phyloP scores from a whole-genome alignment of 2,888 invertebrate genomes.

The Parnassius smintheus region DNA sequence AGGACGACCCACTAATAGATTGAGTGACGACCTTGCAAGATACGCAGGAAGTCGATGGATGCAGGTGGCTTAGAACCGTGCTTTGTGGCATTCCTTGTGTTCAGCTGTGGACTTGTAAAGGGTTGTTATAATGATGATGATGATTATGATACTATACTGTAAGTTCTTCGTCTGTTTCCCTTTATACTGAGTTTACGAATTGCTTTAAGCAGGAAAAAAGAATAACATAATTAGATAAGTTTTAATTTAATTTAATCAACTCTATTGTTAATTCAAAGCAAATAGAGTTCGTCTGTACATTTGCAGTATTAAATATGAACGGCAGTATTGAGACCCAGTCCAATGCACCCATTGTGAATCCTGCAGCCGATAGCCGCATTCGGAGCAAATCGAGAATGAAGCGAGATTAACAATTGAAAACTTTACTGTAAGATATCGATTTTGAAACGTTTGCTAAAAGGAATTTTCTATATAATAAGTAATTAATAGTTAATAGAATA shows the following conservation, averaged over 20 bases:
- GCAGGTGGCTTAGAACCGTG: too few species aligned
- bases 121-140: too few species aligned
- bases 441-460: slow-evolving; percentile 40
- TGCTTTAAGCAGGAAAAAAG: too few species aligned
- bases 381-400: slow-evolving; percentile 72
- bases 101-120: too few species aligned
- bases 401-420: slow-evolving; percentile 70
- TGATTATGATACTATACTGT: too few species aligned
- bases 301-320: slow-evolving; percentile 40
- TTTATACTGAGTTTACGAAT: too few species aligned
- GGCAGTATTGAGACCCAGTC: slow-evolving; percentile 47
- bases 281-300: slow-evolving; percentile 14
- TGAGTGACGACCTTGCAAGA: too few species aligned
- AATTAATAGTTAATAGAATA: not conserved
- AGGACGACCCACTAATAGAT: too few species aligned
- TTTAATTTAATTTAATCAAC: slow-evolving; percentile 10
- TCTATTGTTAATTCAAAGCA: slow-evolving; percentile 13
- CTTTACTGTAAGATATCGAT: slow-evolving; percentile 58
- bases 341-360: slow-evolving; percentile 67
- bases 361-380: slow-evolving; percentile 57
- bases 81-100: too few species aligned
- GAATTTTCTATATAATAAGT: slow-evolving; percentile 19
- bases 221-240: not conserved
- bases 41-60: too few species aligned
- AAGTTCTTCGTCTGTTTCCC: too few species aligned